Evolutionary conservation across 1,140 invertebrate species (phyloP).

Genomic region (Ganaspis sp.): DNA sequence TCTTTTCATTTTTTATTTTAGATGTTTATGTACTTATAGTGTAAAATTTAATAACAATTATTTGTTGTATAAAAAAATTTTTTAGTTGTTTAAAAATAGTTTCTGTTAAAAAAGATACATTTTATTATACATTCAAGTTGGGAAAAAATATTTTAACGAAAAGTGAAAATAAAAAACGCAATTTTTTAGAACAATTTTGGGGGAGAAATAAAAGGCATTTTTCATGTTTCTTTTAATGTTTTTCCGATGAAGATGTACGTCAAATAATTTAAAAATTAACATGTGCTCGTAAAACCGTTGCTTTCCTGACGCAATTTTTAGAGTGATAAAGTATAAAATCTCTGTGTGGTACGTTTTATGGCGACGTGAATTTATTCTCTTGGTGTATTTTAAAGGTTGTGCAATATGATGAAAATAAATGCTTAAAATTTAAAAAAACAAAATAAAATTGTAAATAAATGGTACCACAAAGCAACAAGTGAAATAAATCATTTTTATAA

Average conservation of each 20-base stretch:
- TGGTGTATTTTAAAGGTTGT: neutral
- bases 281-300: neutral
- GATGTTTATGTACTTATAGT: too few species aligned
- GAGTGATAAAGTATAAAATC: neutral
- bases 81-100: too few species aligned
- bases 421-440: neutral
- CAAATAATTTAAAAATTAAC: slow-evolving; percentile 11
- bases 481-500: neutral
- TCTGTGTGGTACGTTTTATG: neutral
- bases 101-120: too few species aligned
- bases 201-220: neutral
- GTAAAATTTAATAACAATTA: too few species aligned
- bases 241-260: neutral
- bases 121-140: too few species aligned
- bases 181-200: slow-evolving; percentile 18
- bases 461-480: neutral
- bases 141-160: too few species aligned
- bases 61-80: too few species aligned
- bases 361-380: neutral
- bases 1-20: too few species aligned
- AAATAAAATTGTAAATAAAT: neutral
- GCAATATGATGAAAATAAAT: neutral
- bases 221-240: slow-evolving; percentile 23
- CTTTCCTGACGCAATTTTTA: neutral
- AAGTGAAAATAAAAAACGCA: neutral